These are phyloP conservation scores for Drosophila prostipennis DNA, from an alignment of 2,888 invertebrate genomes.

Conservation along the genomic window DNA sequence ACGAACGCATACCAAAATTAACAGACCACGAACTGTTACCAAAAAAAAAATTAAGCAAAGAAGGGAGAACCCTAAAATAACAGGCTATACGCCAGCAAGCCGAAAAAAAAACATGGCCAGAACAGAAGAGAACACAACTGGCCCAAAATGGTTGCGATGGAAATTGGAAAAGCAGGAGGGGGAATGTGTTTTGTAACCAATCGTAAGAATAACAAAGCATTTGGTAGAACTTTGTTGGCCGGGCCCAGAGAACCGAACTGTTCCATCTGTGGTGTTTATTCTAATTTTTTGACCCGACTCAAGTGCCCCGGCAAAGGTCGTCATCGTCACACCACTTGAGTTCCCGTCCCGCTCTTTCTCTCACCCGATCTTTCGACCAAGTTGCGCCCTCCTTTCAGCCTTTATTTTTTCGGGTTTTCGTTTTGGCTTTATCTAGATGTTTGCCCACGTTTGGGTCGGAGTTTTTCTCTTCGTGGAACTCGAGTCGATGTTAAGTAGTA, in stretches of 20 bases:
- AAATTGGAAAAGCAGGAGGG: constrained; percentile 27
- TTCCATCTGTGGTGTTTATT: constrained; percentile 73
- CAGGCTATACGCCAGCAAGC: constrained; percentile 55
- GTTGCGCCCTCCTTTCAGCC: constrained; percentile 56
- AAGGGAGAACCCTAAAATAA: constrained; percentile 73
- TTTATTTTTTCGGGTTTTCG: constrained; percentile 26
- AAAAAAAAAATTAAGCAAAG: constrained; percentile 53
- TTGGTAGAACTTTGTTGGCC: constrained; percentile 24
- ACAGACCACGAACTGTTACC: constrained; percentile 72
- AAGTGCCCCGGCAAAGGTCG: constrained; percentile 72
- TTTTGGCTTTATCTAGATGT: constrained; percentile 65
- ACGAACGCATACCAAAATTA: constrained; percentile 33
- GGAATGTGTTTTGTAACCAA: constrained; percentile 70
- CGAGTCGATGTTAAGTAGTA: constrained; percentile 78
- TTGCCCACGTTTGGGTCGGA: constrained; percentile 44
- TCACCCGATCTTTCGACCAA: constrained; percentile 36
- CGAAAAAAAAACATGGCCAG: constrained; percentile 76
- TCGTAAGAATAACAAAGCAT: constrained; percentile 73
- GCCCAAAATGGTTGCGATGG: constrained; percentile 63
- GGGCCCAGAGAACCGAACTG: constrained; percentile 44
- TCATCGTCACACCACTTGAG: constrained; percentile 77
- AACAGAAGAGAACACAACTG: constrained; percentile 26
- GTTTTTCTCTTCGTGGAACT: constrained; percentile 66
- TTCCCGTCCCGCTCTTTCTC: constrained; percentile 5
- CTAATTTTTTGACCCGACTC: constrained; percentile 80